Conservation (phyloP, 2,888 invertebrate genomes). For the Lamellibrachia satsuma region DNA sequence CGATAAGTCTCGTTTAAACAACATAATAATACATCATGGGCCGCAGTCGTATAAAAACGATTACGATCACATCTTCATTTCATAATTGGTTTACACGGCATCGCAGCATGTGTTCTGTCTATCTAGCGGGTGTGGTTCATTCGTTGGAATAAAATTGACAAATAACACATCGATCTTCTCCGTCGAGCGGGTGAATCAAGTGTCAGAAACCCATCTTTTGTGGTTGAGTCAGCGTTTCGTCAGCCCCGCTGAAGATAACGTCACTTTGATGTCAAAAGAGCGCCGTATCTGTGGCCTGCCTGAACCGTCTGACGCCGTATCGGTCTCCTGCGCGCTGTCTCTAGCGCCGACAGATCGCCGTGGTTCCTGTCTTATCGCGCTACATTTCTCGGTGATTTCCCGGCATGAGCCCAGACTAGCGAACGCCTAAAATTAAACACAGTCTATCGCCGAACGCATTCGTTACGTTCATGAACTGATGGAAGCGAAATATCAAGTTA, state of each 20-base stretch:
- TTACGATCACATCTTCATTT: not conserved
- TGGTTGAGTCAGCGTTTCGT: not conserved
- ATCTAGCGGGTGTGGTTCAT: not conserved
- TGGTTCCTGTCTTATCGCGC: not conserved
- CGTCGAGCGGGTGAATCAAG: not conserved
- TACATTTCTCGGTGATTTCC: not conserved
- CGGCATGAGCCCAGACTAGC: not conserved
- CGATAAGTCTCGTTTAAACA: not conserved
- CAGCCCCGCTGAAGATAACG: not conserved
- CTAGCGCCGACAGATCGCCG: not conserved
- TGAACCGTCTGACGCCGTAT: not conserved
- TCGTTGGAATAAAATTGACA: not conserved
- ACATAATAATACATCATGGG: not conserved
- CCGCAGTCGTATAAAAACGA: not conserved
- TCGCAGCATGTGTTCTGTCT: not conserved
- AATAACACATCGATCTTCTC: not conserved
- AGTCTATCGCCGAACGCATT: not conserved
- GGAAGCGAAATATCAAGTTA: not conserved
- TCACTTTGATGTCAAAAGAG: not conserved
- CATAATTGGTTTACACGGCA: not conserved
- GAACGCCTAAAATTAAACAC: slow-evolving; percentile 3
- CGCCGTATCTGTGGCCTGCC: not conserved
- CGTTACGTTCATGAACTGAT: not conserved
- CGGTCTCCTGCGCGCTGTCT: not conserved
- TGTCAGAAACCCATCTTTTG: not conserved